Evolutionary conservation across 2,888 invertebrate genomes (phyloP), one percentile per base, ranked within the genome.

Genomic region (Baccha elongata): DNA sequence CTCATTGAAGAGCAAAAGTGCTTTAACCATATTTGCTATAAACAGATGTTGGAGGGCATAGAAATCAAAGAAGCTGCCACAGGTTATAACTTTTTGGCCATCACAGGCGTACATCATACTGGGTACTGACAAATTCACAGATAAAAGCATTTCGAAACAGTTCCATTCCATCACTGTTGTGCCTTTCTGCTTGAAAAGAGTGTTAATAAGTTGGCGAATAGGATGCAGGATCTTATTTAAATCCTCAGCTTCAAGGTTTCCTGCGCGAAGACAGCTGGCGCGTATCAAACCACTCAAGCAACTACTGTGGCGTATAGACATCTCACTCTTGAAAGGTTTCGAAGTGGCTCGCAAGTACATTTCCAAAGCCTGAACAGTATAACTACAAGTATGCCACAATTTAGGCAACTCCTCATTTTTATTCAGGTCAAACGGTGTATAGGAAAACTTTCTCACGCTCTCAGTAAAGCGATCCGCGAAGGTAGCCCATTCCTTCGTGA

Each of bases 11-110:
- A 94, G 92, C 11, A 97, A 91, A 35, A 98, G 89, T 6, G 97
- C 94, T 91, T 97, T 96, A 0, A 96, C 94, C 32, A 98, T 90
- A 85, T 96, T 94, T 0, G 95, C 94, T 62, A 96, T 91, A 85
- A 98, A 94, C 37, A 96, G 93, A 64, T 98, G 92, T 71, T 95
- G 93, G n/a, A 98, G 92, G 0, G 95, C 92, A 87, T 97, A 94
- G 72, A 94, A 93, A 84, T 99, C 98, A 85, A 95, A 91, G 60
- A 94, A 91, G 10, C 93, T 93, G 1, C 96, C 95, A 10, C 94
- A 92, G 0, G 95, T 85, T 15, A 89, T 85, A 19, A 88, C 86
- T 23, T 87, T 75, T 84, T 92, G 92, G 67, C 91, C 88, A 48
- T 91, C 88, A 37, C 91, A 89, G 65, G 92, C 91, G 87, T 94